These are phyloP conservation scores for Alsophila aescularia DNA, from an alignment of 2,888 invertebrate genomes.

Conservation along the genomic window DNA sequence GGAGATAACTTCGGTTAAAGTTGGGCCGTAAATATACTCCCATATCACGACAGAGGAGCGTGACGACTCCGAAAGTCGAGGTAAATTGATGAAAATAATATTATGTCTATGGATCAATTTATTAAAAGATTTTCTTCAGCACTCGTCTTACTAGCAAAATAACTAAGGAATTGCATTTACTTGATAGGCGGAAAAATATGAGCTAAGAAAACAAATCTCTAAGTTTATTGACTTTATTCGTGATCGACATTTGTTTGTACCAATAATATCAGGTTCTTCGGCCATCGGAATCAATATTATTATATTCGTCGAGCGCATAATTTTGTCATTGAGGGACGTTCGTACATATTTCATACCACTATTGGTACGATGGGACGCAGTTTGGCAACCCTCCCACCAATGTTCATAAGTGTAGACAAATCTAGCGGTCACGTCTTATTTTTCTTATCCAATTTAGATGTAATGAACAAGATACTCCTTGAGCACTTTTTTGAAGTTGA, in stretches of 20 bases:
- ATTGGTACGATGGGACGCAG: constrained; percentile 29
- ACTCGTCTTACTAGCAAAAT: constrained; percentile 21
- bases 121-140: constrained; percentile 27
- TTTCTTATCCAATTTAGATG: constrained; percentile 17
- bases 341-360: constrained; percentile 30
- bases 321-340: constrained; percentile 44
- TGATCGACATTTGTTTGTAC: constrained; percentile 38
- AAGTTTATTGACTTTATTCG: constrained; percentile 37
- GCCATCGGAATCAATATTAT: constrained; percentile 36
- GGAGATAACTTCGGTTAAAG: constrained; percentile 44
- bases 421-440: constrained; percentile 21
- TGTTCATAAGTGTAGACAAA: constrained; percentile 23
- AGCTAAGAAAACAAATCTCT: constrained; percentile 40
- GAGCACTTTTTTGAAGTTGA: constrained; percentile 10
- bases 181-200: constrained; percentile 38
- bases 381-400: constrained; percentile 34
- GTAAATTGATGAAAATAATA: constrained; percentile 40
- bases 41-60: constrained; percentile 28
- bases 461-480: constrained; percentile 18
- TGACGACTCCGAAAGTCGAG: constrained; percentile 33
- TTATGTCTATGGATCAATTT: constrained; percentile 22
- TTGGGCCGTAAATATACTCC: constrained; percentile 40
- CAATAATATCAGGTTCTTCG: constrained; percentile 36
- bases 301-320: constrained; percentile 44
- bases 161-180: constrained; percentile 48